A percentile compares a stretch with the other conserved stretches of the same genome.
These are phyloP conservation scores for Eira barbara DNA, from an alignment of 2,113 vertebrate genomes.

Conservation along the genomic window DNA sequence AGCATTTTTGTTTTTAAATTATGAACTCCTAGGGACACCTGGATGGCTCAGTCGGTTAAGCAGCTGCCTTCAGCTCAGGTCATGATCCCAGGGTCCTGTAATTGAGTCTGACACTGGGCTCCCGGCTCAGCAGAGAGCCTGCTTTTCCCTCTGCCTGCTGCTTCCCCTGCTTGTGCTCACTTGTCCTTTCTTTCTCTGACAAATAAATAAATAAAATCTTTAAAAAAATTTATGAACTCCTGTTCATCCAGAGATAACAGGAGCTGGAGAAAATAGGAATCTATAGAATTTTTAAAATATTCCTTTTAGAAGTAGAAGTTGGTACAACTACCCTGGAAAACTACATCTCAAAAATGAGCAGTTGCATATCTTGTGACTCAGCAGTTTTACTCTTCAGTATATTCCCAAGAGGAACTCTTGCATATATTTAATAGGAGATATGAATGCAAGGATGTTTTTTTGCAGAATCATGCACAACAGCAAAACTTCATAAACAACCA, in stretches of 20 bases:
- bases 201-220: too few relatives aligned
- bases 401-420: background rate
- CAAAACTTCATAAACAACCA: background rate
- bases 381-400: background rate
- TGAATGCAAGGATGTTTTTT: background rate
- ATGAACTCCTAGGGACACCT: background rate
- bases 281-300: background rate
- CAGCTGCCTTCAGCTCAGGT: too few relatives aligned
- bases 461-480: background rate
- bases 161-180: too few relatives aligned
- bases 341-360: background rate
- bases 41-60: too few relatives aligned
- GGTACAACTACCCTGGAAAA: background rate
- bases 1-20: background rate
- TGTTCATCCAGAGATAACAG: background rate
- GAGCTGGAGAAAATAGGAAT: background rate
- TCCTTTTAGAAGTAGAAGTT: background rate
- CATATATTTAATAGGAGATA: background rate
- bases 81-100: too few relatives aligned
- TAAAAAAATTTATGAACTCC: background rate
- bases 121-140: too few relatives aligned
- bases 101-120: too few relatives aligned
- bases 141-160: too few relatives aligned
- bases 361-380: background rate
- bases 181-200: too few relatives aligned